A percentile compares a stretch with the other conserved stretches of the same genome.
phyloP scores from a whole-genome alignment of 2,797 vertebrate species.

The Tapirus indicus region DNA sequence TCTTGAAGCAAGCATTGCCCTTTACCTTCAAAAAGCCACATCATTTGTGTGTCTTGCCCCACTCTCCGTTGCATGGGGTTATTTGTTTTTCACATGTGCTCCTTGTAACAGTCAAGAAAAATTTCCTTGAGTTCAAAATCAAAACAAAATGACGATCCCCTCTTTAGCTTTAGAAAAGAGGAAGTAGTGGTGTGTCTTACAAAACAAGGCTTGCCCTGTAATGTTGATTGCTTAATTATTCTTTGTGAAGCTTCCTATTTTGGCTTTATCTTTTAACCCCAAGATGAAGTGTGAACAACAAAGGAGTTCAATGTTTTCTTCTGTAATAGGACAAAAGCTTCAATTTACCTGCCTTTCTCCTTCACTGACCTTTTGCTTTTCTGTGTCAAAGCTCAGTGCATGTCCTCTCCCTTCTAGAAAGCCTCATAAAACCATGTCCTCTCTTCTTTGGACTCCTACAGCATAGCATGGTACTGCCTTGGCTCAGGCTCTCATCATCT shows the following conservation, averaged over 20 bases:
- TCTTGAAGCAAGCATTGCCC: neutral
- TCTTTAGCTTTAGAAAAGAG: slow-evolving; percentile 53
- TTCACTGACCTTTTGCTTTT: neutral
- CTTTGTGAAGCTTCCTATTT: slow-evolving; percentile 72
- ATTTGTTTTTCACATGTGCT: neutral
- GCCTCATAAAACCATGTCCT: neutral
- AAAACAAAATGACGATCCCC: slow-evolving; percentile 40
- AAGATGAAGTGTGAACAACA: neutral
- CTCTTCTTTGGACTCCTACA: neutral
- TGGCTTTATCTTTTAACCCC: slow-evolving; percentile 1
- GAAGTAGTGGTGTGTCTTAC: slow-evolving; percentile 60
- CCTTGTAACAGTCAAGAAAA: slow-evolving; percentile 34
- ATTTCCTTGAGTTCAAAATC: slow-evolving; percentile 58
- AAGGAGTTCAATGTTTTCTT: neutral
- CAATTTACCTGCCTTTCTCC: neutral
- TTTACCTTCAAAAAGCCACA: neutral
- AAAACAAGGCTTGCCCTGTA: slow-evolving; percentile 21
- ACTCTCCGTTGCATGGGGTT: neutral
- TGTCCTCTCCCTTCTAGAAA: neutral
- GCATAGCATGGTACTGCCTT: accelerated
- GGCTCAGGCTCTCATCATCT: neutral
- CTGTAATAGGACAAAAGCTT: neutral
- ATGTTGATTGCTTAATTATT: slow-evolving; percentile 61
- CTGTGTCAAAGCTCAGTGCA: neutral
- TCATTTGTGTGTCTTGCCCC: neutral